Conservation (phyloP, 2,113 vertebrate species). For the Etheostoma spectabile region DNA sequence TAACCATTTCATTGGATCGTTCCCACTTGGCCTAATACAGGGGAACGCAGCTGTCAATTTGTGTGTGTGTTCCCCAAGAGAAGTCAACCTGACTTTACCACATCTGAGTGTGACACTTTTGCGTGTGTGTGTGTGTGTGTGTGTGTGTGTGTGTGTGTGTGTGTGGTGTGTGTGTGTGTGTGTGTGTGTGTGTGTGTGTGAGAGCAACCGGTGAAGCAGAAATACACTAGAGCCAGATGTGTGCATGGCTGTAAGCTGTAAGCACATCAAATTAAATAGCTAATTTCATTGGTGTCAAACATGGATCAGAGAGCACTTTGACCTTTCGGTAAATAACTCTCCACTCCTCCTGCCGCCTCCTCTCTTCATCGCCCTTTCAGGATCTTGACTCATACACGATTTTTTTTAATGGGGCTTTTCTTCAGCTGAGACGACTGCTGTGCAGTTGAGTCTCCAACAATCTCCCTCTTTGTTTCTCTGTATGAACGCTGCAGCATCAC, state of each 20-base stretch:
- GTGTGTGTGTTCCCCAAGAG: constrained; percentile 1
- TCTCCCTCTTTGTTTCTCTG: not conserved
- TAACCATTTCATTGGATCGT: not conserved
- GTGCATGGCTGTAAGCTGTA: not conserved
- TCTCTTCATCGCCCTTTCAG: constrained; percentile 5
- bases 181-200: too few species aligned
- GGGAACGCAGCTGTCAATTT: constrained; percentile 37
- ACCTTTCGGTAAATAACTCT: constrained; percentile 46
- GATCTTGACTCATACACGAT: constrained; percentile 18
- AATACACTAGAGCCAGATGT: constrained; percentile 16
- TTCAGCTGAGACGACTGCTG: not conserved
- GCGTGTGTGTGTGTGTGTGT: not conserved
- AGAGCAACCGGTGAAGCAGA: constrained; percentile 9
- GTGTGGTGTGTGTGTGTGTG: too few species aligned
- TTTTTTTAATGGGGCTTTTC: not conserved
- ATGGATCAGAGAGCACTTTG: constrained; percentile 22
- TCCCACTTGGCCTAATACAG: not conserved
- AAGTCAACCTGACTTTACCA: constrained; percentile 2
- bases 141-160: too few species aligned
- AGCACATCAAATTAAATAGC: not conserved
- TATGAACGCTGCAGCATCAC: constrained; percentile 8
- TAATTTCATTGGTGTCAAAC: constrained; percentile 21
- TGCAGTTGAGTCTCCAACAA: not conserved
- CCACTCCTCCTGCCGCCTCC: not conserved
- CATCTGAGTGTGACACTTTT: not conserved